Base-by-base conservation (phyloP, 2,888 invertebrate species). In the Caenorhabditis sp. region DNA sequence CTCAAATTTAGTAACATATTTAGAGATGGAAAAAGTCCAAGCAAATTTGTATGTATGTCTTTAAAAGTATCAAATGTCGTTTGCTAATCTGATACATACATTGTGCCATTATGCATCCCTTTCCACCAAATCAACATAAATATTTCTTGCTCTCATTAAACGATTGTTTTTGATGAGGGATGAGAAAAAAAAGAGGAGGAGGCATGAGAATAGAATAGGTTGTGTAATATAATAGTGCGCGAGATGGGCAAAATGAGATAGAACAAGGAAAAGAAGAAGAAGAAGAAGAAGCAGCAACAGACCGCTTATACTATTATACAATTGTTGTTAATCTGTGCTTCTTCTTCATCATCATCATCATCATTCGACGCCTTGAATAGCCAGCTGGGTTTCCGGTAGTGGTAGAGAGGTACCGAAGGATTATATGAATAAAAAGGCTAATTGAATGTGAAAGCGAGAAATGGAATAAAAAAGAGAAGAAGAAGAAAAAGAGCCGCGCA, bases 211-310 rank as follows among this genome's bases (percentile, higher is more conserved):
- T 64, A 69, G 60, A 64, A 64, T 61, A 63, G 23, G 63, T 68
- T 68, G 59, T 63, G 63, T 64, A 65, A 65, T 69, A 62, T 64
- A 69, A 69, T 69, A 69, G 61, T 69, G 69, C 69, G 69, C 61
- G 69, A 65, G 43, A 43, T 43, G 43, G 43, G 43, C 43, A 43
- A 43, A 43, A 43, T 43, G 43, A 43, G 43, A 43, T 43, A 43
- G 43, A 43, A 43, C 6, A 12, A 12, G 12, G 36, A 5, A 12
- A 12, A 36, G 36, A 5, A 36, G 12, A 5, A 36, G 36, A 36
- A 36, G 36, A 36, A 12, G 36, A 43, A 43, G 43, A 3, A 43
- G 17, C 12, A 43, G 17, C 12, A 17, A 43, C 12, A 17, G 17
- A 43, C 43, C 43, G 43, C 43, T 43, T 43, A 43, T 43, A 43